Evolutionary conservation across 2,888 invertebrate species (phyloP), one percentile per base, ranked within the genome.

Genomic region (Kryphioiulus occultus): DNA sequence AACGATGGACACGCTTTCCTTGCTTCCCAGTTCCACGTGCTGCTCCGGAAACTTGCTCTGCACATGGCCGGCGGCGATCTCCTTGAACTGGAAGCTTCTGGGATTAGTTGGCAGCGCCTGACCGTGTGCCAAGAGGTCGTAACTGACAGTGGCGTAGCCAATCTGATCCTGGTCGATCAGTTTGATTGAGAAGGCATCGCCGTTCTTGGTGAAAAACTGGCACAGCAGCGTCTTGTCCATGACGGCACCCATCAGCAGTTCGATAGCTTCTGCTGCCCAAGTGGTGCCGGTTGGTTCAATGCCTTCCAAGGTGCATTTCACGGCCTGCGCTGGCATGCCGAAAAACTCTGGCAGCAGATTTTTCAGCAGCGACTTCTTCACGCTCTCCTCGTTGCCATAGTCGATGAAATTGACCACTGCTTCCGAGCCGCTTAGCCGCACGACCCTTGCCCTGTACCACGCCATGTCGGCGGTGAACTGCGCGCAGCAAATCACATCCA

Each of bases 361-460:
- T 88, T 90, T 90, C 4, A 91, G 83, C n/a, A 89, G 89, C 12
- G 86, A 87, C 0, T 89, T 35, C 1, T 89, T 84, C 9, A 91
- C 90, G n/a, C 87, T 89, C 35, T 91, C 91, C 15, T 88, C 88
- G 87, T 92, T 92, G 17, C 92, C 92, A 89, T 91, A 92, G 89
- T 92, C 92, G 17, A 91, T 89, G 89, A 91, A 92, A 22, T 88
- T 87, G 0, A 92, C 91, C 0, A 86, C 68, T n/a, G 86, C 88
- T 1, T 26, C 32, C 0, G 10, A 0, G 12, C 87, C 88, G 19
- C 15, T 47, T 10, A 78, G 7, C 9, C 7, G 78, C 78, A 85
- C 68, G 0, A 90, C 87, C 47, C 35, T 86, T 2, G 91, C 91
- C 88, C 92, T 89, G 89, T 92, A 92, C 90, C 91, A 92, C 7